phyloP scores from a whole-genome alignment of 2,113 vertebrate species.

The Trichechus manatus region DNA sequence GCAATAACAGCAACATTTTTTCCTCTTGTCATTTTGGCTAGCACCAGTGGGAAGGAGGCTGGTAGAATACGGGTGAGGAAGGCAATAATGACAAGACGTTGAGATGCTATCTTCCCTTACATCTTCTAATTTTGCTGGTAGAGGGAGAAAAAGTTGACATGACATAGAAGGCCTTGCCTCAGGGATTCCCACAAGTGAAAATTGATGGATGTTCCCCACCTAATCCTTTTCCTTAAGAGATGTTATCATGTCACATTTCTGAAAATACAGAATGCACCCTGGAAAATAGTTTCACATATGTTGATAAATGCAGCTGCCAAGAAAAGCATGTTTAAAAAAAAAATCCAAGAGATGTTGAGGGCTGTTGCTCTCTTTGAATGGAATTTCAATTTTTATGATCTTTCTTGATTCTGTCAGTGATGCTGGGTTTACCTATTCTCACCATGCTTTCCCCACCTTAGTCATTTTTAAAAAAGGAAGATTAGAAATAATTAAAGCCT shows the following conservation, averaged over 20 bases:
- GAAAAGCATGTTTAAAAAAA: conserved; percentile 67
- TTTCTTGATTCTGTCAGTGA: background rate
- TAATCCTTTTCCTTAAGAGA: conserved; percentile 62
- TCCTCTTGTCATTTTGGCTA: conserved; percentile 44
- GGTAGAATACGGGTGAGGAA: conserved; percentile 11
- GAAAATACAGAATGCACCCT: conserved; percentile 72
- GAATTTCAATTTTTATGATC: conserved; percentile 10
- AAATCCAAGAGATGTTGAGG: background rate
- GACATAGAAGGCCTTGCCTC: conserved; percentile 59
- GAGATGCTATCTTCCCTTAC: conserved; percentile 40
- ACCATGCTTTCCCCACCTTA: background rate
- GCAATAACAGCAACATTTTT: conserved; percentile 26
- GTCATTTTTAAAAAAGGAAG: background rate
- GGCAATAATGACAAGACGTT: conserved; percentile 46
- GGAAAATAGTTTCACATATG: conserved; percentile 79
- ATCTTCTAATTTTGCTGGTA: background rate
- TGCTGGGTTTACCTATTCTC: background rate
- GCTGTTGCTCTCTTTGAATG: background rate
- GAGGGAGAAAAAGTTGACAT: conserved; percentile 45
- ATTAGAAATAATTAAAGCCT: background rate
- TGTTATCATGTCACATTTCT: conserved; percentile 76
- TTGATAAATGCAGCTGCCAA: conserved; percentile 67
- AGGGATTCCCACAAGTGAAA: conserved; percentile 50
- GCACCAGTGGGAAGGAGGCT: background rate
- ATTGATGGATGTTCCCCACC: conserved; percentile 51